Conservation (phyloP, 2,888 invertebrate species). For the Ophion ellenae region DNA sequence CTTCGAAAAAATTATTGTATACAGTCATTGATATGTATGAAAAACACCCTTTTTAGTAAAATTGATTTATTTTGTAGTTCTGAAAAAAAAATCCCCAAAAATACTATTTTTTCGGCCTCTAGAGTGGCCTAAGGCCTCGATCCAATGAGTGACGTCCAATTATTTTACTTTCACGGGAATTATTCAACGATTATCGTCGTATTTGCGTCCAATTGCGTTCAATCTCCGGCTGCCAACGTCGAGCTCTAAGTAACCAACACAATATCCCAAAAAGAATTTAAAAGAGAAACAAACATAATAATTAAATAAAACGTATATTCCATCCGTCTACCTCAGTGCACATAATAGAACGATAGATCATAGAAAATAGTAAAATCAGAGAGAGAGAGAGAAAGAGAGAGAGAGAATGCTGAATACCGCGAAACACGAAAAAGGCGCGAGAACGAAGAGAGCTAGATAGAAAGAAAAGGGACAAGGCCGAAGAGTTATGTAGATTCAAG, state of each 20-base stretch:
- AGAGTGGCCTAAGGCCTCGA: no score
- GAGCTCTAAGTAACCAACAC: constrained; percentile 33
- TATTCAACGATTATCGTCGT: background rate
- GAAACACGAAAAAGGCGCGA: constrained; percentile 2
- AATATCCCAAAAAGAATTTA: constrained; percentile 60
- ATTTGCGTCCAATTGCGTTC: background rate
- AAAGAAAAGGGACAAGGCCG: constrained; percentile 14
- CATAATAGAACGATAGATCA: constrained; percentile 78
- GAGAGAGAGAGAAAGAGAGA: constrained; percentile 8
- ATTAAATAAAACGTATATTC: constrained; percentile 70
- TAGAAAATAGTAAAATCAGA: constrained; percentile 69
- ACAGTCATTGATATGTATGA: no score
- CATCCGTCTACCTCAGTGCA: constrained; percentile 83
- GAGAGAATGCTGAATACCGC: constrained; percentile 39
- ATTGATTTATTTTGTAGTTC: no score
- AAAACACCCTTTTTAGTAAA: no score
- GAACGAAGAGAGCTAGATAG: constrained; percentile 24
- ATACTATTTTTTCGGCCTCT: no score
- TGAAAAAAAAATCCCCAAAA: no score
- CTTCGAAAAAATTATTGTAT: no score
- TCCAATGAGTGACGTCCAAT: background rate
- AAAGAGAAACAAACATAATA: constrained; percentile 37
- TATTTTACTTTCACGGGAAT: background rate
- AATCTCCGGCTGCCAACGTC: background rate
- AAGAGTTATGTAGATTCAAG: constrained; percentile 38